phyloP scores from a whole-genome alignment of 2,888 invertebrate species.

The Punctoribates punctum region DNA sequence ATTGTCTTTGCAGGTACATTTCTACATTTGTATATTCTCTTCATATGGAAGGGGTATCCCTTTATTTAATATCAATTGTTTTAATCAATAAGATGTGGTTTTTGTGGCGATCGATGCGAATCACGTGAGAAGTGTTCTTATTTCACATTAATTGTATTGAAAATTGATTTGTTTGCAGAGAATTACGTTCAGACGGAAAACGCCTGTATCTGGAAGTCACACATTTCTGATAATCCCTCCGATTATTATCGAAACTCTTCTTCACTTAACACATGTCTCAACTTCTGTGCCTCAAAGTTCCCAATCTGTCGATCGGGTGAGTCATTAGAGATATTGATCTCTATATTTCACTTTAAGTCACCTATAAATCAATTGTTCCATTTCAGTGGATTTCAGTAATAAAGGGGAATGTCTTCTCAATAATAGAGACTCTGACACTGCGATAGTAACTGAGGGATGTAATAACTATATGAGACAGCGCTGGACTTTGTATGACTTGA shows the following conservation, averaged over 20 bases:
- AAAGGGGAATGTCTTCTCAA: slow-evolving; percentile 14
- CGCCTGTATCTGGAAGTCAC: slow-evolving; percentile 10
- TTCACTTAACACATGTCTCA: neutral
- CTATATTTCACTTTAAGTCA: too few relatives aligned
- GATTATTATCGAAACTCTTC: neutral
- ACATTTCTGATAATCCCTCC: neutral
- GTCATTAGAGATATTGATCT: too few relatives aligned
- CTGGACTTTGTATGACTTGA: slow-evolving; percentile 1
- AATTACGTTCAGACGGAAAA: neutral
- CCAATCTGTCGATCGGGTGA: neutral
- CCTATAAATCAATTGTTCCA: too few relatives aligned
- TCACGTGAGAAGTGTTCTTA: neutral
- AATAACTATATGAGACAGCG: slow-evolving; percentile 19
- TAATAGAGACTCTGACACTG: neutral
- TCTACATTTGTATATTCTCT: too few relatives aligned
- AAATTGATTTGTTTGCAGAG: neutral
- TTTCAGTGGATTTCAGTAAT: neutral
- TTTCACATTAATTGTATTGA: neutral
- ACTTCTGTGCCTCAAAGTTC: slow-evolving; percentile 6
- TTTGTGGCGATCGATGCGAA: slow-evolving; percentile 9
- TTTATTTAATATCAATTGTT: too few relatives aligned
- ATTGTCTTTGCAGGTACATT: neutral
- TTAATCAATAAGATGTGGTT: slow-evolving; percentile 1
- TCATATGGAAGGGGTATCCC: too few relatives aligned
- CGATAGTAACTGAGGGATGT: neutral